Evolutionary conservation across 2,888 invertebrate genomes (phyloP), one percentile per base, ranked within the genome.

Genomic region (Yponomeuta sedellus): DNA sequence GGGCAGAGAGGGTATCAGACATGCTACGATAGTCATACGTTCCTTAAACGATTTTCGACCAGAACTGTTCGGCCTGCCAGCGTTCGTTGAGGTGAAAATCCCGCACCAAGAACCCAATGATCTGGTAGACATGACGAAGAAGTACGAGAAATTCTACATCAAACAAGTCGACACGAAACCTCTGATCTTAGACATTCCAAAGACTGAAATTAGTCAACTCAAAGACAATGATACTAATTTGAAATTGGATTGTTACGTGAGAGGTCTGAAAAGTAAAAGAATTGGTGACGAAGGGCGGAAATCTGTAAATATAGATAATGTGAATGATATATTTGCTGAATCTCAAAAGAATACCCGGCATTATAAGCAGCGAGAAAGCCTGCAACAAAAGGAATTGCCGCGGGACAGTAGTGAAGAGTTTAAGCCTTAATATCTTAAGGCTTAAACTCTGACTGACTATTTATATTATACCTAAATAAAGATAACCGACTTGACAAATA

Each of bases 21-120:
- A 0, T 73, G 96, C 96, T 0, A 95, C 95, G 0, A 74, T 94
- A 20, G 94, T 95, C 0, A 74, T 97, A 10, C 85, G 92, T 0
- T 94, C 95, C 0, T 81, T 97, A 11, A 91, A 94, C 71, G 93
- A 96, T n/a, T 96, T 97, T 78, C 90, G 94, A 71, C 97, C 97
- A 0, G 96, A 97, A 79, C 73, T 92, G 10, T 98, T 97, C 83
- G 97, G 97, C 2, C 84, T 98, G 62, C 97, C 98, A 0, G 89
- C 94, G 1, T 94, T 93, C 70, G 73, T 74, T 22, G 69, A 73
- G 16, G 56, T 34, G 8, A 34, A 68, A 34, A 34, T 52, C 12
- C 44, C 44, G 2, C 44, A 16, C 12, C 44, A 16, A 4, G 16
- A 16, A 16, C 16, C 44, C 44, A 52, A 12, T 4, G 44, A 12